phyloP scores from a whole-genome alignment of 2,888 invertebrate genomes.

The Agrenia bidenticulata region DNA sequence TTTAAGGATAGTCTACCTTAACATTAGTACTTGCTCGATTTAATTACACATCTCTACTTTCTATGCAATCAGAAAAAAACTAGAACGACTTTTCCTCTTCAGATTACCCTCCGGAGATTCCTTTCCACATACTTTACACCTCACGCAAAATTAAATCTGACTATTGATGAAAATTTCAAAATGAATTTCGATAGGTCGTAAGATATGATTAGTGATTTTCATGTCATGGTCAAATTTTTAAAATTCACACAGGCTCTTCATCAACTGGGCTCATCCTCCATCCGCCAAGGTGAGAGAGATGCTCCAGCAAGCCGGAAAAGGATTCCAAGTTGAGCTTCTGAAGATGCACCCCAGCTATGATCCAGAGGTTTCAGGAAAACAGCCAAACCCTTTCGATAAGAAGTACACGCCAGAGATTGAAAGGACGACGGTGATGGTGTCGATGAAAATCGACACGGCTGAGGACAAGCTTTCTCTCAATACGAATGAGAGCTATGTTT shows the following conservation, averaged over 20 bases:
- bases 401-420: constrained; percentile 53
- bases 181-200: too few relatives aligned
- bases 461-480: constrained; percentile 49
- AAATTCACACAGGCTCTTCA: constrained; percentile 45
- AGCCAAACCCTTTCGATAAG: constrained; percentile 52
- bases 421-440: constrained; percentile 52
- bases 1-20: constrained; percentile 7
- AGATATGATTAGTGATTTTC: not conserved
- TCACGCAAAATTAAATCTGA: too few relatives aligned
- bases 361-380: constrained; percentile 44
- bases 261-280: constrained; percentile 53
- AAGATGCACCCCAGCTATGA: constrained; percentile 53
- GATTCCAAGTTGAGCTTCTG: constrained; percentile 51
- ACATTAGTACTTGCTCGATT: constrained; percentile 11
- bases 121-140: too few relatives aligned
- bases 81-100: too few relatives aligned
- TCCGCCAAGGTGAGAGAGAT: constrained; percentile 51
- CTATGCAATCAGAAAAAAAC: not conserved
- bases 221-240: too few relatives aligned
- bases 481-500: constrained; percentile 52
- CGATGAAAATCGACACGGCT: constrained; percentile 51
- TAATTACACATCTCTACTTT: constrained; percentile 6
- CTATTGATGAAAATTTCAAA: too few relatives aligned
- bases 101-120: too few relatives aligned
- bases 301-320: constrained; percentile 52